Percentiles rank a stretch among this genome's conserved stretches.
Conservation (phyloP, 2,888 invertebrate genomes). For the Halocaridina rubra region DNA sequence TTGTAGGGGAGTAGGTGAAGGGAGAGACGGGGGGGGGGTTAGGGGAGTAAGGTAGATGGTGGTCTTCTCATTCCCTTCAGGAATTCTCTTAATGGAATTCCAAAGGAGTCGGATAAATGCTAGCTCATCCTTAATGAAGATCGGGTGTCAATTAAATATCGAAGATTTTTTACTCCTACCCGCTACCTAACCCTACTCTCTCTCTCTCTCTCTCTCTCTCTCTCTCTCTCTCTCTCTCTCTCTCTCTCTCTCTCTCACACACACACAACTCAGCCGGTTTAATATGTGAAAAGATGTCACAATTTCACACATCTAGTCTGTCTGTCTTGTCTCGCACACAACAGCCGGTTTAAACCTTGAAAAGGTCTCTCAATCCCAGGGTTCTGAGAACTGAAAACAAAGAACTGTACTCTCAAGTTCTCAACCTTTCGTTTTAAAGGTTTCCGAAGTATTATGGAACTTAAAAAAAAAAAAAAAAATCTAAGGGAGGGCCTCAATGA, state of each 20-base stretch:
- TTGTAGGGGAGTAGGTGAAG: neutral
- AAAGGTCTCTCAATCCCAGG: no score
- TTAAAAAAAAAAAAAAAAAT: no score
- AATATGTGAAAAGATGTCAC: neutral
- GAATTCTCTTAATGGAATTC: constrained; percentile 20
- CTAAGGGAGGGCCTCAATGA: no score
- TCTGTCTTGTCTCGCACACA: no score
- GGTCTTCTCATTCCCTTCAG: neutral
- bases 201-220: neutral
- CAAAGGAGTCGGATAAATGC: neutral
- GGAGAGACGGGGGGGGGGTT: neutral
- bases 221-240: neutral
- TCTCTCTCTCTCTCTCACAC: neutral
- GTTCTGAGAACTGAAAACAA: no score
- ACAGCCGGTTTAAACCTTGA: no score
- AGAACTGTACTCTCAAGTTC: no score
- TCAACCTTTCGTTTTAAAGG: no score
- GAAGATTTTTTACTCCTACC: neutral
- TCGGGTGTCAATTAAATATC: constrained; percentile 6
- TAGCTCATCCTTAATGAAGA: neutral
- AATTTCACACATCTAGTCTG: no score
- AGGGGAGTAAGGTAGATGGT: neutral
- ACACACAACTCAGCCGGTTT: neutral
- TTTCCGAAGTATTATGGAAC: no score
- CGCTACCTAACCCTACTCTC: neutral